phyloP scores from a whole-genome alignment of 53 echinoderm and acorn worm genomes.

The Glandiceps talaboti region DNA sequence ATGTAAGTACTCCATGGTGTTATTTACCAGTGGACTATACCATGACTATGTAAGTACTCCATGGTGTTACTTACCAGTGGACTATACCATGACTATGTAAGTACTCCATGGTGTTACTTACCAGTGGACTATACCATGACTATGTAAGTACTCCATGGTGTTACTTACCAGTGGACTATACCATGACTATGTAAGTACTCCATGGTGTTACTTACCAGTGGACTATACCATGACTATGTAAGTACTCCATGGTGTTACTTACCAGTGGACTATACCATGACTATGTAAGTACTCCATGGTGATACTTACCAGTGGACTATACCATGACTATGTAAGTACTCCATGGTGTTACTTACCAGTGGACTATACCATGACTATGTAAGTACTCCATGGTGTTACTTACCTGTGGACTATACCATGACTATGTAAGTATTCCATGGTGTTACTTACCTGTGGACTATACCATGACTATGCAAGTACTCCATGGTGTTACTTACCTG shows the following conservation, averaged over 20 bases:
- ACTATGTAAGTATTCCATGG: conserved; percentile 72
- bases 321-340: no score
- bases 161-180: conserved; percentile 94
- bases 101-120: no score
- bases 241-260: conserved; percentile 68
- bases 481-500: conserved; percentile 84
- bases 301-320: no score
- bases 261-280: conserved; percentile 75
- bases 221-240: conserved; percentile 61
- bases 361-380: conserved; percentile 61
- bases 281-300: no score
- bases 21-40: conserved; percentile 63
- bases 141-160: conserved; percentile 79
- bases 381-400: conserved; percentile 82
- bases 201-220: conserved; percentile 93
- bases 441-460: conserved; percentile 71
- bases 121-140: conserved; percentile 76
- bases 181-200: conserved; percentile 66
- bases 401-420: conserved; percentile 84
- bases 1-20: conserved; percentile 80
- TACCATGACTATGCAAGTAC: no score
- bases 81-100: no score
- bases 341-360: no score
- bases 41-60: conserved; percentile 72
- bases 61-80: no score